Conservation (phyloP, 2,113 vertebrate genomes). For the Garra rufa region DNA sequence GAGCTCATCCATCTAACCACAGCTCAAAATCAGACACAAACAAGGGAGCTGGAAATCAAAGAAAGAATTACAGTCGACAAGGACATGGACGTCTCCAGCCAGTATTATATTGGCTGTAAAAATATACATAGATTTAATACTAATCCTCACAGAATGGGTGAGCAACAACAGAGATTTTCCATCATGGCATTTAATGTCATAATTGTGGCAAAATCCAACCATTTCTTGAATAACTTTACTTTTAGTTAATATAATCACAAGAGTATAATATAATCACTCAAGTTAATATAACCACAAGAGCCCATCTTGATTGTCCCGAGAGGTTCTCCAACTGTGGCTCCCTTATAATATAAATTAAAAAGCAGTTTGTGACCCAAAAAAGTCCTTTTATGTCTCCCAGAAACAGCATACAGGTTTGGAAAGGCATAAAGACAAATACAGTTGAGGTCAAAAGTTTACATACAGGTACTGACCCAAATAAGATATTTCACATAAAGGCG, state of each 20-base stretch:
- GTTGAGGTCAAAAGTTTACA: too few species aligned
- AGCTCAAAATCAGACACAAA: neutral
- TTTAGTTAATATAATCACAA: too few species aligned
- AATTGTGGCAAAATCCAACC: neutral
- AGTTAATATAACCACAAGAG: too few species aligned
- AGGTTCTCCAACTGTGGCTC: too few species aligned
- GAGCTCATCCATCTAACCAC: neutral
- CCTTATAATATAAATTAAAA: neutral
- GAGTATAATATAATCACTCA: too few species aligned
- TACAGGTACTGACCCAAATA: too few species aligned
- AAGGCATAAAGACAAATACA: neutral
- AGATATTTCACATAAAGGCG: too few species aligned
- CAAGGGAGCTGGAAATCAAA: slow-evolving; percentile 3
- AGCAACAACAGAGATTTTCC: neutral
- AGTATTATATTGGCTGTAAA: neutral
- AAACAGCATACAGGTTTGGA: neutral
- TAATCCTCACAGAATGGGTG: neutral
- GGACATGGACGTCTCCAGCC: neutral
- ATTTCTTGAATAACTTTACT: too few species aligned
- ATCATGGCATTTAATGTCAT: neutral
- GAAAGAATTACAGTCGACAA: neutral
- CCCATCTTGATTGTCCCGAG: too few species aligned
- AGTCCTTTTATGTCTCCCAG: neutral
- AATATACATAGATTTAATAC: neutral
- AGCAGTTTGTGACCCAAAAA: too few species aligned